A percentile compares a stretch with the other conserved stretches of the same genome.
Conservation (phyloP, 2,888 invertebrate genomes). For the Colostygia pectinataria region DNA sequence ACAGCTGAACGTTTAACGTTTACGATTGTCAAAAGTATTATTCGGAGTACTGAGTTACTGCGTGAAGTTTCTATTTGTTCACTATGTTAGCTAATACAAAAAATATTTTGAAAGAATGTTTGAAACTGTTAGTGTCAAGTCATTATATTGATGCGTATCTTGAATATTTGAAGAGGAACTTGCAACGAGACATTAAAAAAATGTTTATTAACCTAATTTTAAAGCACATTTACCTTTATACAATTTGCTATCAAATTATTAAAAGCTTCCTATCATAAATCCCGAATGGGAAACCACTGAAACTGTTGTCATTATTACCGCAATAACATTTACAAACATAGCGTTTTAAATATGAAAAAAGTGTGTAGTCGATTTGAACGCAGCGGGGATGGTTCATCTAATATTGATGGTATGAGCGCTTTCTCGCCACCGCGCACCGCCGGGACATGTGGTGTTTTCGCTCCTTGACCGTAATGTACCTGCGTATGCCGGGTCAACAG, state of each 20-base stretch:
- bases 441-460: slow-evolving; percentile 39
- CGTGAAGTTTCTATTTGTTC: too few relatives aligned
- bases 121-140: too few relatives aligned
- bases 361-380: slow-evolving; percentile 40
- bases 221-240: too few relatives aligned
- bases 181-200: neutral
- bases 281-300: slow-evolving; percentile 4
- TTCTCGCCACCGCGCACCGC: slow-evolving; percentile 34
- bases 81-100: too few relatives aligned
- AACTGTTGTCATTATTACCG: slow-evolving; percentile 28
- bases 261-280: slow-evolving; percentile 3
- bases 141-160: too few relatives aligned
- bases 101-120: too few relatives aligned
- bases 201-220: too few relatives aligned
- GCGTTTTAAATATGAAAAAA: slow-evolving; percentile 37
- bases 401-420: slow-evolving; percentile 54
- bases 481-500: slow-evolving; percentile 30
- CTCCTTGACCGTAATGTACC: slow-evolving; percentile 38
- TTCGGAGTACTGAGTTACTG: too few relatives aligned
- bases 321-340: slow-evolving; percentile 29
- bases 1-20: too few relatives aligned
- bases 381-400: slow-evolving; percentile 49
- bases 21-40: too few relatives aligned
- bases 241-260: neutral
- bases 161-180: too few relatives aligned